Evolutionary conservation across 2,113 vertebrate species (phyloP).

Genomic region (Amphiprion ocellaris): DNA sequence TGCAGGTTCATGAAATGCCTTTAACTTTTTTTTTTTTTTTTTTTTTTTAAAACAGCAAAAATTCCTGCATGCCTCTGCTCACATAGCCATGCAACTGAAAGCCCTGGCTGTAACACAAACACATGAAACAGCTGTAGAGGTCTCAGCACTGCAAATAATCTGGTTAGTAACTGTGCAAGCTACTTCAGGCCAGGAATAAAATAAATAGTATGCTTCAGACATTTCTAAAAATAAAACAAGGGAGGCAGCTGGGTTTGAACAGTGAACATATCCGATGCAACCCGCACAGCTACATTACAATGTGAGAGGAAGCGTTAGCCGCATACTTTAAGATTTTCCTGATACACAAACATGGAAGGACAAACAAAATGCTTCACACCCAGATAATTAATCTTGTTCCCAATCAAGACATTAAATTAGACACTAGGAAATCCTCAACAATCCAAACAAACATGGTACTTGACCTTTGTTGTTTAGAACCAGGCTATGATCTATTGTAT

Average conservation of each 20-base stretch:
- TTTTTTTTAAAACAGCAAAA: not conserved
- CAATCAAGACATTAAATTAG: not conserved
- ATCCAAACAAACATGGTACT: not conserved
- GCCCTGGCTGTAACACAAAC: slow-evolving; percentile 23
- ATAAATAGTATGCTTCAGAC: slow-evolving; percentile 44
- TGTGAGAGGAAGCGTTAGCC: not conserved
- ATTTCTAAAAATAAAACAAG: slow-evolving; percentile 54
- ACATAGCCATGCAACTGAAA: not conserved
- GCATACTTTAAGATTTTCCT: not conserved
- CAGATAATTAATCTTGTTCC: not conserved
- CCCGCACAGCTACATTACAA: not conserved
- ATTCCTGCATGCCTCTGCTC: not conserved
- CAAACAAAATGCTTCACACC: not conserved
- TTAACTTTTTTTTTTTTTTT: too few relatives aligned
- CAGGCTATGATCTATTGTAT: not conserved
- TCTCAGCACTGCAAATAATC: slow-evolving; percentile 33
- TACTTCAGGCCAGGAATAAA: slow-evolving; percentile 35
- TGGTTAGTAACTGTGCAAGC: slow-evolving; percentile 21
- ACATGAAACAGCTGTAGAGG: slow-evolving; percentile 36
- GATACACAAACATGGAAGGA: not conserved
- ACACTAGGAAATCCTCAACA: not conserved
- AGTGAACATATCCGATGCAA: not conserved
- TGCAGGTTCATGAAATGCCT: not conserved
- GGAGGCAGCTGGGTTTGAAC: slow-evolving; percentile 1
- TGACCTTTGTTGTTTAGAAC: not conserved